These are phyloP conservation scores for Parotocinclus haroldoi DNA, from an alignment of 2,797 vertebrate genomes.

Conservation along the genomic window DNA sequence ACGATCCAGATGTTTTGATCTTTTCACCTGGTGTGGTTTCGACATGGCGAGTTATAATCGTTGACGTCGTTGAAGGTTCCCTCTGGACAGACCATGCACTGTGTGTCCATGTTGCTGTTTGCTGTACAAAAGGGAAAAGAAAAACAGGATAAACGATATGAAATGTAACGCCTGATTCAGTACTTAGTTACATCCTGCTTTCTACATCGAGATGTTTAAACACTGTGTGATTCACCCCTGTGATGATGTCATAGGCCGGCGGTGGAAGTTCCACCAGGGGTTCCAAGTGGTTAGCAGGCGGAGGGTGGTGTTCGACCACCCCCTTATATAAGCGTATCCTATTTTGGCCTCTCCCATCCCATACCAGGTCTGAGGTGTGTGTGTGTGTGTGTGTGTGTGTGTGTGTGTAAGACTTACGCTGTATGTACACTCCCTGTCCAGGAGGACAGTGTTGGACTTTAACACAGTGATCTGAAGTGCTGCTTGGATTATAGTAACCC, in stretches of 20 bases:
- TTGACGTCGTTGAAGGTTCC: slow-evolving; percentile 19
- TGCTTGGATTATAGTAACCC: slow-evolving; percentile 14
- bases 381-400: neutral
- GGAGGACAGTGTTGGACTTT: neutral
- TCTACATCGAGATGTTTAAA: too few species aligned
- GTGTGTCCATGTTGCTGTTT: neutral
- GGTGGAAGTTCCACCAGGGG: too few species aligned
- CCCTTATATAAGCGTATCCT: too few species aligned
- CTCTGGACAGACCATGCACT: neutral
- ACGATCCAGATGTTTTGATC: too few species aligned
- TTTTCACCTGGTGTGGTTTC: slow-evolving; percentile 15
- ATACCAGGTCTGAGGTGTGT: too few species aligned
- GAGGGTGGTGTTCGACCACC: too few species aligned
- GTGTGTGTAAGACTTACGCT: slow-evolving; percentile 11
- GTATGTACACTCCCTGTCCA: slow-evolving; percentile 4
- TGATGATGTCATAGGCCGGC: too few species aligned
- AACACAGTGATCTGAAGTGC: neutral
- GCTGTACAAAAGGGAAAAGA: neutral
- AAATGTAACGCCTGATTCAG: too few species aligned
- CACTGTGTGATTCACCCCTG: too few species aligned
- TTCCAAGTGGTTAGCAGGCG: too few species aligned
- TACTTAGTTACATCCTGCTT: too few species aligned
- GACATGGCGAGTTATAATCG: slow-evolving; percentile 10
- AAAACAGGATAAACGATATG: neutral
- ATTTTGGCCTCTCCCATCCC: too few species aligned